Conservation (phyloP, 2,888 invertebrate genomes). For the Horisme vitalbata region DNA sequence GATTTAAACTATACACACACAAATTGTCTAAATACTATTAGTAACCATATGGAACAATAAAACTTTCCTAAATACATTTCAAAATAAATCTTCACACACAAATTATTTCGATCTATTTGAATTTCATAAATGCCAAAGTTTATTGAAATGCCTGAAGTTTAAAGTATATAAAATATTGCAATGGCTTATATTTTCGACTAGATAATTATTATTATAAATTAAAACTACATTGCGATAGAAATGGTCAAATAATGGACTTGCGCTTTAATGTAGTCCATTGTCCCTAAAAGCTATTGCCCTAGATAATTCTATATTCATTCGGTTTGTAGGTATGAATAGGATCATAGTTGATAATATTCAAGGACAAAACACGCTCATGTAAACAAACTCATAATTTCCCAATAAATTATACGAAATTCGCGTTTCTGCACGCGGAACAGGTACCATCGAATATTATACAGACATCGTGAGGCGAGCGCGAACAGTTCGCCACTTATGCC, state of each 20-base stretch:
- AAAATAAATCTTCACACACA: constrained; percentile 27
- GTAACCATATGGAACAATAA: constrained; percentile 59
- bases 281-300: no score
- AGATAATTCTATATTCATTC: no score
- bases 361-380: no score
- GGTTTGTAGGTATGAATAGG: no score
- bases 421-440: no score
- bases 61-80: constrained; percentile 43
- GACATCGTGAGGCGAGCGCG: no score
- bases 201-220: constrained; percentile 75
- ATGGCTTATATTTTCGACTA: constrained; percentile 81
- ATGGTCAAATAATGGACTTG: constrained; percentile 6
- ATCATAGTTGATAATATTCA: no score
- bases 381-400: no score
- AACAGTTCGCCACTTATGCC: no score
- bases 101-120: constrained; percentile 36
- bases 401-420: no score
- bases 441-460: no score
- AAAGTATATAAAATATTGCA: constrained; percentile 70
- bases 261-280: no score
- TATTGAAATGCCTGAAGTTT: constrained; percentile 43
- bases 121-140: constrained; percentile 52
- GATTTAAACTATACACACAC: constrained; percentile 48
- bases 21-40: constrained; percentile 56
- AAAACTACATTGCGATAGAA: constrained; percentile 55